Evolutionary conservation across 2,797 vertebrate species (phyloP).

Genomic region (Arrhamphus sclerolepis): DNA sequence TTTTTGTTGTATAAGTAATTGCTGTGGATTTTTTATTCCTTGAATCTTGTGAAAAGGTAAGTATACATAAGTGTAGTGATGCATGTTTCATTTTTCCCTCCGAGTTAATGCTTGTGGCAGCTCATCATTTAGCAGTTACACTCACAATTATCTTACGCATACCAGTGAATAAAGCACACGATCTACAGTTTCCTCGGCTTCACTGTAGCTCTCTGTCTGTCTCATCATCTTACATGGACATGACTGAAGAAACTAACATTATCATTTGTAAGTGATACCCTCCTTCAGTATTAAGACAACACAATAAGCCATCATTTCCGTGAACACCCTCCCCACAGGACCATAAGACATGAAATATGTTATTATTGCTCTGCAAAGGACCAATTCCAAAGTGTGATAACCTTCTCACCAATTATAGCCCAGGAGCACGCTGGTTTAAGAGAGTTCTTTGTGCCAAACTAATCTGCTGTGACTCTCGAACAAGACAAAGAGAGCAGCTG

Average conservation of each 20-base stretch:
- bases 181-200: background rate
- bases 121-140: slow-evolving; percentile 13
- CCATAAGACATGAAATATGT: slow-evolving; percentile 54
- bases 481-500: slow-evolving; percentile 11
- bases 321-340: slow-evolving; percentile 23
- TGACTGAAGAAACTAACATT: slow-evolving; percentile 11
- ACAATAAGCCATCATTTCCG: slow-evolving; percentile 44
- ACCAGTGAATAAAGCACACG: slow-evolving; percentile 18
- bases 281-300: slow-evolving; percentile 33
- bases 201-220: background rate
- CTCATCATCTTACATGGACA: slow-evolving; percentile 1
- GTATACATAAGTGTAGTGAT: background rate
- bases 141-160: background rate
- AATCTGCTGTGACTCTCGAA: slow-evolving; percentile 46
- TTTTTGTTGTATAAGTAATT: too few species aligned
- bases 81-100: slow-evolving; percentile 5
- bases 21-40: too few species aligned
- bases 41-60: too few species aligned
- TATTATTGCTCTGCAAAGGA: slow-evolving; percentile 47
- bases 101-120: slow-evolving; percentile 34
- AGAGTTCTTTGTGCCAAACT: slow-evolving; percentile 45
- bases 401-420: slow-evolving; percentile 54
- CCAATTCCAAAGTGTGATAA: slow-evolving; percentile 50
- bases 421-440: slow-evolving; percentile 32
- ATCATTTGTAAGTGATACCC: slow-evolving; percentile 25